phyloP scores from a whole-genome alignment of 2,797 vertebrate species.

The Cynodonichthys magdalenae region DNA sequence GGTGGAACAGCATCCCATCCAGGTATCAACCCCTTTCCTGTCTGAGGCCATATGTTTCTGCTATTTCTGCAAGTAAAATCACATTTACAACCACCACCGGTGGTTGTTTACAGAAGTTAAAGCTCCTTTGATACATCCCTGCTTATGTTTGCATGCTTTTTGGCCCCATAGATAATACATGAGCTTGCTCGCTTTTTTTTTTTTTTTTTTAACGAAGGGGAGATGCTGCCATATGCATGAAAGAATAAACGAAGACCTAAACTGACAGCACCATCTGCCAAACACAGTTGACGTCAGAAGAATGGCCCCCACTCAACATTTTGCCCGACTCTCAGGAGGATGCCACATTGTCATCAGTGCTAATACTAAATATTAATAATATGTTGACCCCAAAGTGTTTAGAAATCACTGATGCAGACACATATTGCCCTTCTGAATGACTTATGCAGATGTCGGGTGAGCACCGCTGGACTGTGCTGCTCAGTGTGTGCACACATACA shows the following conservation, averaged over 20 bases:
- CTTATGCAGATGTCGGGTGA: constrained; percentile 86
- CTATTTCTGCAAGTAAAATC: constrained; percentile 91
- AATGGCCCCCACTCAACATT: constrained; percentile 78
- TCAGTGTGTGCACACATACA: constrained; percentile 35
- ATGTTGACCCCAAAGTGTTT: constrained; percentile 88
- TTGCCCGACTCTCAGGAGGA: constrained; percentile 80
- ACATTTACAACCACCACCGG: constrained; percentile 84
- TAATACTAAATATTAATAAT: constrained; percentile 82
- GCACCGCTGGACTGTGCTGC: constrained; percentile 58
- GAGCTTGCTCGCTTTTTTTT: constrained; percentile 78
- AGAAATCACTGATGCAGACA: constrained; percentile 83
- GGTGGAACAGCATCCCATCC: constrained; percentile 78
- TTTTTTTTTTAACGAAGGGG: constrained; percentile 76
- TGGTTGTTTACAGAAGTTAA: constrained; percentile 91
- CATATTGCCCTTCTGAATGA: constrained; percentile 82
- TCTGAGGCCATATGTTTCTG: constrained; percentile 91
- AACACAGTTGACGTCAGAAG: constrained; percentile 83
- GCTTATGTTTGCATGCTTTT: constrained; percentile 85
- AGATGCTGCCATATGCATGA: constrained; percentile 87
- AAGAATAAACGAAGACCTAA: constrained; percentile 86
- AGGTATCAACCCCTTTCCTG: constrained; percentile 85
- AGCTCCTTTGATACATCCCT: constrained; percentile 84
- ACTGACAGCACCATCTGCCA: constrained; percentile 91
- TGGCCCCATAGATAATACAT: constrained; percentile 89
- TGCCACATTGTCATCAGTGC: constrained; percentile 81